phyloP scores from a whole-genome alignment of 2,113 vertebrate genomes.

The Paradisaea rubra region DNA sequence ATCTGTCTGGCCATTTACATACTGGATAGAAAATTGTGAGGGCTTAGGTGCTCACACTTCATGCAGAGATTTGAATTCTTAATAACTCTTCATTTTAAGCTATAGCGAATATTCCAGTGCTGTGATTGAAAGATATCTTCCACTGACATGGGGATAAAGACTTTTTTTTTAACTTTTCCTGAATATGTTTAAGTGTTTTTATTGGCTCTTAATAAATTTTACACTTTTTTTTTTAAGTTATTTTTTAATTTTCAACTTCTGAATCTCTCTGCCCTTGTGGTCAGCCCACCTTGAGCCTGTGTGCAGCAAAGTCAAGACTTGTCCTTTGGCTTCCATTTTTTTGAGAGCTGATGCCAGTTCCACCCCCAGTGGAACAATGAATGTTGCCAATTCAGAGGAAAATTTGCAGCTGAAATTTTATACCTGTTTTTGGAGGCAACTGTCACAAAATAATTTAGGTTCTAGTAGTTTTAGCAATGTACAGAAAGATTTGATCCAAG shows the following conservation, averaged over 20 bases:
- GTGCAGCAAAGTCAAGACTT: neutral
- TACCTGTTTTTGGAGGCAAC: neutral
- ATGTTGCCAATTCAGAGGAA: neutral
- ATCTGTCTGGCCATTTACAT: neutral
- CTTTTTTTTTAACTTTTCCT: neutral
- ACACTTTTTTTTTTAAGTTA: neutral
- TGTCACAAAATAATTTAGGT: neutral
- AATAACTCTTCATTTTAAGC: neutral
- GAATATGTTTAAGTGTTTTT: neutral
- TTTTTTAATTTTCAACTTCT: neutral
- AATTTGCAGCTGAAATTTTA: neutral
- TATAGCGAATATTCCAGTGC: neutral
- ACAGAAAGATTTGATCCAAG: neutral
- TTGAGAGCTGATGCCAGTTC: neutral
- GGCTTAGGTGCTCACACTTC: neutral
- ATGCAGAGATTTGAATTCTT: neutral
- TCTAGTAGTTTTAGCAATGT: neutral
- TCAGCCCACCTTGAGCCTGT: neutral
- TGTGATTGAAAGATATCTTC: neutral
- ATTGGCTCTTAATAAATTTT: neutral
- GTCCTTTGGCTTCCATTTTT: neutral
- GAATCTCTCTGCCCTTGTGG: neutral
- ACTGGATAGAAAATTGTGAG: neutral
- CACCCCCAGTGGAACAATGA: neutral
- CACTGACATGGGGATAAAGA: neutral